phyloP scores from a whole-genome alignment of 2,888 invertebrate species.

The Drosophila lacicola region DNA sequence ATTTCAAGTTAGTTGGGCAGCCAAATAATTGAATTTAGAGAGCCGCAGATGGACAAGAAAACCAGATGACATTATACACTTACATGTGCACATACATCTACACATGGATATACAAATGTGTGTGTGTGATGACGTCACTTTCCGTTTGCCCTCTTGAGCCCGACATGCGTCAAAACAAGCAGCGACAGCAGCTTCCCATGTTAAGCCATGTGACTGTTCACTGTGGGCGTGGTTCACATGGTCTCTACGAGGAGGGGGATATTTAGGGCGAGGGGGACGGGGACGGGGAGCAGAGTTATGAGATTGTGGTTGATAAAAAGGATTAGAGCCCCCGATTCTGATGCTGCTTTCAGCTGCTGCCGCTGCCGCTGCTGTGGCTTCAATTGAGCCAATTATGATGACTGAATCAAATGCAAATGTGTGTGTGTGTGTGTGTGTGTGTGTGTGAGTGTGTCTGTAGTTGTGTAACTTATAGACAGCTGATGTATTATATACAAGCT shows the following conservation, averaged over 20 bases:
- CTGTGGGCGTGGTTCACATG: conserved; percentile 45
- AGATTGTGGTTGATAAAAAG: conserved; percentile 54
- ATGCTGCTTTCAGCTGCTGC: neutral
- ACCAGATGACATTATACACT: conserved; percentile 37
- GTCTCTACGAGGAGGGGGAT: neutral
- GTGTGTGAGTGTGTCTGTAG: neutral
- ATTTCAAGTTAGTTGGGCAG: conserved; percentile 57
- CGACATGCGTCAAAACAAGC: conserved; percentile 31
- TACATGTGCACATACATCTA: neutral
- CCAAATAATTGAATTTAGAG: conserved; percentile 72
- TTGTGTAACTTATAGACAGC: neutral
- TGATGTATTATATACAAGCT: neutral
- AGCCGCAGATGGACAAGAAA: conserved; percentile 46
- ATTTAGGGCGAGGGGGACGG: neutral
- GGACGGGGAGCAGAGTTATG: conserved; percentile 19
- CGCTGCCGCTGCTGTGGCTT: conserved; percentile 24
- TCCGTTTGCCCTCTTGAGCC: conserved; percentile 20
- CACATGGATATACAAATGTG: neutral
- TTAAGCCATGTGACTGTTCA: neutral
- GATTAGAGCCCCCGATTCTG: conserved; percentile 29
- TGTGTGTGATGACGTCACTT: conserved; percentile 44
- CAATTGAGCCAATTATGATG: conserved; percentile 60
- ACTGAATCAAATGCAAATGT: conserved; percentile 18
- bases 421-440: neutral
- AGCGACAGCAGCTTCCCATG: conserved; percentile 14